Evolutionary conservation across 2,113 vertebrate genomes (phyloP), one percentile per base, ranked within the genome.

Genomic region (Lepus americanus): DNA sequence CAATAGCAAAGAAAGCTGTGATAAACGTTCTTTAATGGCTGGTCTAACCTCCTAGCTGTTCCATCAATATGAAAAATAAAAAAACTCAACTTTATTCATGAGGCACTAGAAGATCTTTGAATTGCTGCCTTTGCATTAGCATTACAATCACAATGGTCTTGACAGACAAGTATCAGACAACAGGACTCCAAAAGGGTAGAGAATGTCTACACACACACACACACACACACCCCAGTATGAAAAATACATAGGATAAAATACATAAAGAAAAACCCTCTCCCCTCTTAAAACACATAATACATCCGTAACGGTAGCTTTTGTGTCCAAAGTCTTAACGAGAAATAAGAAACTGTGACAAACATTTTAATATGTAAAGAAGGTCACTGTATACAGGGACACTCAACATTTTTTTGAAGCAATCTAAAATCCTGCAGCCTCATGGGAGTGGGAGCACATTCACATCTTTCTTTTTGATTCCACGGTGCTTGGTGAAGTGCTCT

Each of bases 101-200:
- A 96, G 90, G 89, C 72, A 44, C 55, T 44, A n/a, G 69, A 96
- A 33, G 72, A 94, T 66, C 33, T 96, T 91, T 86, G 82, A 97
- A 95, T 39, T 76, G 88, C 97, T 98, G 98, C 98, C 98, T 98
- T 98, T 98, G 98, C 98, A 98, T 98, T 98, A 98, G 96, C 98
- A 97, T 97, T 90, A 97, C 72, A 95, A 85, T 93, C 23, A 29
- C 8, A 39, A 79, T 22, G 22, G 36, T 79, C 11, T n/a, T 72
- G 55, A 93, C 51, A 94, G 66, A 94, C 69, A 61, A 78, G 31
- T 53, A 9, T 23, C 20, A 89, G n/a, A 80, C 33, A 87, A 66
- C 0, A 17, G 55, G 39, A 92, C 69, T 9, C 76, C 22, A 53
- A 80, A 59, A 33, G 29, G 51, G 61, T 0, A 55, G 1, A 84